Evolutionary conservation across 2,113 vertebrate species (phyloP), one percentile per base, ranked within the genome.

Genomic region (Platichthys flesus): DNA sequence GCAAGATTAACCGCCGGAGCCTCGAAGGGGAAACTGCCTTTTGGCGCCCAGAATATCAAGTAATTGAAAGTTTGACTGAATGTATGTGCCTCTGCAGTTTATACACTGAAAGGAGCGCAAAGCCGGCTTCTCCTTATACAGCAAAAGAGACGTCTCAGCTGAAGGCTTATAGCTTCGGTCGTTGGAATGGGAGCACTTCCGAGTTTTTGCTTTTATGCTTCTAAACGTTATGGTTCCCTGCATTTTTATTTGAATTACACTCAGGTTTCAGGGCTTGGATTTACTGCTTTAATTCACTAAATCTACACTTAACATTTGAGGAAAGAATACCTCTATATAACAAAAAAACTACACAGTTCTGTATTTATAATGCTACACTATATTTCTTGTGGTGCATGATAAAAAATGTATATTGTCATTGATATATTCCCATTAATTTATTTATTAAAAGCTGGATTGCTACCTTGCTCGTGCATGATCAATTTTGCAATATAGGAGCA

Each of bases 61-160:
- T 88, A 91, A 91, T 91, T 93, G 88, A 90, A 89, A 82, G 77
- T 91, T 88, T 84, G 74, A 85, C 81, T 63, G 45, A 82, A 85
- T 86, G 75, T 84, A 83, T 77, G 68, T 87, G 80, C 66, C 82
- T 88, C 72, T 87, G 88, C 89, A 92, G 78, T 92, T 91, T 20
- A 87, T 82, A 72, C 62, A 85, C 71, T 54, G 64, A 92, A 82
- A 67, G 52, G 6, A 75, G 76, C 2, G 76, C 70, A 90, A 91
- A 93, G 85, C 88, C 6, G 10, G 58, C 85, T 81, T 74, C 60
- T 86, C 73, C 91, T 92, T 85, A 88, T 78, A 45, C 86, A 86
- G 87, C 91, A 91, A 79, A 88, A 58, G 64, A 79, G 56, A 74
- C 20, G 12, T 76, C 73, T 69, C 55, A 78, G 81, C 70, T 66